Percentiles rank a stretch among this genome's conserved stretches.
Evolutionary conservation across 1,140 invertebrate species (phyloP).

Genomic region (Drosophila ananassae): DNA sequence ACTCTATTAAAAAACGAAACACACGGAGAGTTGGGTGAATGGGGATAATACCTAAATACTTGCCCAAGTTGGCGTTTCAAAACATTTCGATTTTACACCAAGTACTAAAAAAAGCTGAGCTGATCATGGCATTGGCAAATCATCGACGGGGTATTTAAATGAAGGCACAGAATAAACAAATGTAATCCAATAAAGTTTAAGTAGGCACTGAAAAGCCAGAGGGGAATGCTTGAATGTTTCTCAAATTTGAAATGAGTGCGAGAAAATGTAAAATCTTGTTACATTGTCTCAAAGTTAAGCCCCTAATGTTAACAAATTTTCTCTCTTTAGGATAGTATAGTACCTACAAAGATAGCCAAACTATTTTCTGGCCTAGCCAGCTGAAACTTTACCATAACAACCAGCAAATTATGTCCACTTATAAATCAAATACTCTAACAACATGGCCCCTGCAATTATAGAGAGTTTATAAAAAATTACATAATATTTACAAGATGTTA

Average conservation of each 20-base stretch:
- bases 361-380: conserved; percentile 4
- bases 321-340: not conserved
- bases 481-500: conserved; percentile 82
- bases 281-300: not conserved
- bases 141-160: conserved; percentile 51
- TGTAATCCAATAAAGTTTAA: conserved; percentile 64
- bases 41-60: conserved; percentile 17
- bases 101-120: conserved; percentile 33
- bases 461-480: conserved; percentile 78
- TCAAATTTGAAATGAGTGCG: conserved; percentile 27
- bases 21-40: not conserved
- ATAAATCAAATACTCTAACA: conserved; percentile 77
- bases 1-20: conserved; percentile 59
- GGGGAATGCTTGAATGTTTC: conserved; percentile 1
- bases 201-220: conserved; percentile 36
- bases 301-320: not conserved
- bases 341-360: not conserved
- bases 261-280: conserved; percentile 9
- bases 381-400: conserved; percentile 12
- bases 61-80: conserved; percentile 52
- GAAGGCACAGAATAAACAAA: conserved; percentile 56
- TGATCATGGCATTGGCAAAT: conserved; percentile 38
- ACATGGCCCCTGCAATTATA: conserved; percentile 71
- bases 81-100: conserved; percentile 55
- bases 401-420: conserved; percentile 61